Percentiles rank a stretch among this genome's conserved stretches.
Evolutionary conservation across 2,797 vertebrate species (phyloP).

Genomic region (Ctenosaura bakeri): DNA sequence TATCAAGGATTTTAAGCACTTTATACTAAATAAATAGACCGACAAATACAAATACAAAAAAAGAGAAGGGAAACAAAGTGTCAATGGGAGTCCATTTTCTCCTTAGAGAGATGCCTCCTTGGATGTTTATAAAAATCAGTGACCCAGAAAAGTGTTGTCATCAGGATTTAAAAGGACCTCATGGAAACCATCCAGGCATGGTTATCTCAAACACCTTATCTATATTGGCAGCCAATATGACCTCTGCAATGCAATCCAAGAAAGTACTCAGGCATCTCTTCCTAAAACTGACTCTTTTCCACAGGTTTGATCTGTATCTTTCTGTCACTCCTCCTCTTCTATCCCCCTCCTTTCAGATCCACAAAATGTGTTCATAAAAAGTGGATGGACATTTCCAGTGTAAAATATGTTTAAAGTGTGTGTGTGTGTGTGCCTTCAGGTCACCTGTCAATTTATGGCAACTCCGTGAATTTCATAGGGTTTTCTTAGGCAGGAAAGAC

Average conservation of each 20-base stretch:
- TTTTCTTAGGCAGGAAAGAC: no score
- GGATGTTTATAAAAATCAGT: slow-evolving; percentile 33
- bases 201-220: neutral
- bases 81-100: slow-evolving; percentile 11
- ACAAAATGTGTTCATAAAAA: neutral
- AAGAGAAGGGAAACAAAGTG: neutral
- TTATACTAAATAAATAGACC: neutral
- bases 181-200: neutral
- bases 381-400: neutral
- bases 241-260: slow-evolving; percentile 27
- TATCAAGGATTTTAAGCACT: slow-evolving; percentile 10
- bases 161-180: slow-evolving; percentile 40
- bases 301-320: neutral
- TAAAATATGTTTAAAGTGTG: neutral
- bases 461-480: no score
- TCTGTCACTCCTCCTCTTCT: neutral
- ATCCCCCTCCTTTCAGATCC: no score
- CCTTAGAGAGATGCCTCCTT: neutral
- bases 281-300: neutral
- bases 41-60: neutral
- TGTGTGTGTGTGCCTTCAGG: no score
- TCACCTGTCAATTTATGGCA: neutral
- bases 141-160: slow-evolving; percentile 20
- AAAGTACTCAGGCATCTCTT: neutral
- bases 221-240: neutral